These are phyloP conservation scores for Ochropleura plecta DNA, from an alignment of 2,888 invertebrate genomes.

Conservation along the genomic window DNA sequence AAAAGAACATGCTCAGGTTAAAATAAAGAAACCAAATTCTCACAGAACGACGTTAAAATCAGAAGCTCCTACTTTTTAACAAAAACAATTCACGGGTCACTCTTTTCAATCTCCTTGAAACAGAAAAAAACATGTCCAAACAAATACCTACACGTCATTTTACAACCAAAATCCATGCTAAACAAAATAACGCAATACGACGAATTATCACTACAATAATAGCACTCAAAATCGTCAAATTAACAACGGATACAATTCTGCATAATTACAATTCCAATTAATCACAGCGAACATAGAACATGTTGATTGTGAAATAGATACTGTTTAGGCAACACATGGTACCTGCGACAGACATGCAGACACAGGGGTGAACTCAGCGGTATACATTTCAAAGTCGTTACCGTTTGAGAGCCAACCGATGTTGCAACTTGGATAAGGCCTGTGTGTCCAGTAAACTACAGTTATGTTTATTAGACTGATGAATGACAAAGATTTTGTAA, in stretches of 20 bases:
- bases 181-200: neutral
- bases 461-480: neutral
- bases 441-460: neutral
- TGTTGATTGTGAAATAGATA: slow-evolving; percentile 39
- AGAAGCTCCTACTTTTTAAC: neutral
- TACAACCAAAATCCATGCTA: too few relatives aligned
- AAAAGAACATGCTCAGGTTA: neutral
- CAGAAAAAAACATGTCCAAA: neutral
- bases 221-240: neutral
- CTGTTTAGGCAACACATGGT: slow-evolving; percentile 22
- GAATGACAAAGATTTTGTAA: neutral
- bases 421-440: neutral
- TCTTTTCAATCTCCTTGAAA: neutral
- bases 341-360: slow-evolving; percentile 8
- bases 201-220: neutral
- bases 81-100: neutral
- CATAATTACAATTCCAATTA: slow-evolving; percentile 24
- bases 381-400: slow-evolving; percentile 36
- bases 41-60: neutral
- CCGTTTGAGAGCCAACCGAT: neutral
- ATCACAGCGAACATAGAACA: slow-evolving; percentile 2
- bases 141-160: neutral
- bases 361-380: neutral
- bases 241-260: neutral
- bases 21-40: neutral